These are phyloP conservation scores for Lagopus leucura DNA, from an alignment of 2,113 vertebrate species.

Conservation along the genomic window DNA sequence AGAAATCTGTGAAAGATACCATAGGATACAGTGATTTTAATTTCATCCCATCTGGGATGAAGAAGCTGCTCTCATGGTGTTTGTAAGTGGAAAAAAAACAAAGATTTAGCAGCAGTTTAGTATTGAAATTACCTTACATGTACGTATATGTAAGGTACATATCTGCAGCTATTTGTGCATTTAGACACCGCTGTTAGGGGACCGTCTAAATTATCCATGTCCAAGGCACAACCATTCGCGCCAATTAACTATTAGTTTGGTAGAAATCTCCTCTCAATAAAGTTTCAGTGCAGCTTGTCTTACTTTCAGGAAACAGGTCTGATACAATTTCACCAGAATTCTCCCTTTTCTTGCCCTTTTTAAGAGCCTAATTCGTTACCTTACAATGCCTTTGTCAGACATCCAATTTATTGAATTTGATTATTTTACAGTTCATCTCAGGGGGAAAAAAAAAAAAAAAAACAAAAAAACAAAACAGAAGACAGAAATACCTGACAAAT, in stretches of 20 bases:
- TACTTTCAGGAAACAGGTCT: neutral
- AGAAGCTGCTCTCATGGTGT: neutral
- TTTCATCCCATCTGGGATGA: neutral
- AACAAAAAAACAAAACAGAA: neutral
- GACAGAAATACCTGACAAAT: neutral
- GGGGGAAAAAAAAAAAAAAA: neutral
- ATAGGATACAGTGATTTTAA: neutral
- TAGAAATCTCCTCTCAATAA: neutral
- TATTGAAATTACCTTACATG: neutral
- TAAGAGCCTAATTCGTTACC: neutral
- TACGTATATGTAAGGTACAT: neutral
- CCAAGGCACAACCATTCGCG: neutral
- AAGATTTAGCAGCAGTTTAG: neutral
- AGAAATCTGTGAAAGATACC: neutral
- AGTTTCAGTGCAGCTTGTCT: neutral
- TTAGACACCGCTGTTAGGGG: constrained; percentile 18
- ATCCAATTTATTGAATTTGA: neutral
- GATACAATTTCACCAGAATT: neutral
- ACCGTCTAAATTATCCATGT: neutral
- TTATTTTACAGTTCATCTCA: neutral
- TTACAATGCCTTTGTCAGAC: neutral
- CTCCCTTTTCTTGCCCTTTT: neutral
- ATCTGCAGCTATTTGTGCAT: neutral
- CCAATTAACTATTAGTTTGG: constrained; percentile 21
- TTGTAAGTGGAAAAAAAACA: neutral